A percentile compares a stretch with the other conserved stretches of the same genome.
These are phyloP conservation scores for Cossypha dichroa DNA, from an alignment of 2,797 vertebrate genomes.

Conservation along the genomic window DNA sequence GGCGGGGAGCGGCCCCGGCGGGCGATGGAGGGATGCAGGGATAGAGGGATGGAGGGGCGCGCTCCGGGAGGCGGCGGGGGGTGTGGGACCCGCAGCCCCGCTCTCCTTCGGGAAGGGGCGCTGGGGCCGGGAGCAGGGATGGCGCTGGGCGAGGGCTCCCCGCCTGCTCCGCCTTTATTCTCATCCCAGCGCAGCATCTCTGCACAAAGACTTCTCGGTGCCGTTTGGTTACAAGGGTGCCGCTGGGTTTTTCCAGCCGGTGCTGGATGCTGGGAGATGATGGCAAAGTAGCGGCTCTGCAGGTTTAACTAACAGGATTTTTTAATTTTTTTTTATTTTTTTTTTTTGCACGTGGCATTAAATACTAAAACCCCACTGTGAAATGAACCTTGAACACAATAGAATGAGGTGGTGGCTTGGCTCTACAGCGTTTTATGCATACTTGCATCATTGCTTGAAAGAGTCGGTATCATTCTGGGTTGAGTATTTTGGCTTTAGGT, in stretches of 20 bases:
- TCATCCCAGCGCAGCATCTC: not conserved
- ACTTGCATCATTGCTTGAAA: not conserved
- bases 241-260: not conserved
- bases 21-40: not conserved
- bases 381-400: not conserved
- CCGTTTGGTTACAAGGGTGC: not conserved
- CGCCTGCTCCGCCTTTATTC: not conserved
- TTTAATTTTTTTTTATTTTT: too few relatives aligned
- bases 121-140: not conserved
- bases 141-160: not conserved
- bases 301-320: not conserved
- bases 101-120: not conserved
- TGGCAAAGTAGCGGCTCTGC: not conserved
- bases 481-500: not conserved
- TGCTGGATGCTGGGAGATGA: not conserved
- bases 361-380: accelerated
- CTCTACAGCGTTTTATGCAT: not conserved
- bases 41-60: too few relatives aligned
- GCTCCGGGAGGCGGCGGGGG: not conserved
- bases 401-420: not conserved
- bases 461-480: accelerated
- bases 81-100: not conserved
- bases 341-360: accelerated
- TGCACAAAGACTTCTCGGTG: not conserved
- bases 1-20: not conserved